These are phyloP conservation scores for Aphidoletes aphidimyza DNA, from an alignment of 2,888 invertebrate genomes.

Conservation along the genomic window DNA sequence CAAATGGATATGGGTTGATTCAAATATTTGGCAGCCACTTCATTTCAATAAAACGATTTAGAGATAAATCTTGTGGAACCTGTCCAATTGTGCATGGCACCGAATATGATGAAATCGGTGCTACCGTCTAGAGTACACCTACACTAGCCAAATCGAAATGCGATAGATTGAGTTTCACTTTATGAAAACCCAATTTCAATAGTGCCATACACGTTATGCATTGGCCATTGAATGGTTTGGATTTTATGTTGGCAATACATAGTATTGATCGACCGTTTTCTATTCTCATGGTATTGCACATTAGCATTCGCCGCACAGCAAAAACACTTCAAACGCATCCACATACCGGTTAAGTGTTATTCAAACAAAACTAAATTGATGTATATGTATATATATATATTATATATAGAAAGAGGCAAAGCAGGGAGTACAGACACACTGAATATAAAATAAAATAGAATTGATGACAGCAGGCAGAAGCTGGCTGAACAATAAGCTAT, in stretches of 20 bases:
- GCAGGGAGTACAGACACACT: no score
- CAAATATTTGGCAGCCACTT: background rate
- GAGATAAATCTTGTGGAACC: background rate
- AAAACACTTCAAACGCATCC: background rate
- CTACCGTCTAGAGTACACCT: no score
- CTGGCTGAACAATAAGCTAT: slow-evolving; percentile 22
- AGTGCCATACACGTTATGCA: background rate
- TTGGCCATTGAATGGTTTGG: background rate
- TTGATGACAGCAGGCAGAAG: background rate
- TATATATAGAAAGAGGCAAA: no score
- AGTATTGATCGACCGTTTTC: background rate
- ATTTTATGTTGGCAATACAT: background rate
- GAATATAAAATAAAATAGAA: background rate
- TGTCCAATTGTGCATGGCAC: no score
- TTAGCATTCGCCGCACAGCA: background rate
- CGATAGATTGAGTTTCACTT: no score
- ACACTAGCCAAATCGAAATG: no score
- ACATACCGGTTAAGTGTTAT: background rate
- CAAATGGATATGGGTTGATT: slow-evolving; percentile 2
- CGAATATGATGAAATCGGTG: no score
- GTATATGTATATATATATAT: no score
- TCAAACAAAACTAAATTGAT: slow-evolving; percentile 32
- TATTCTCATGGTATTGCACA: background rate
- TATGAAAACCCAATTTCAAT: background rate
- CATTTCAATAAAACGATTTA: background rate